These are phyloP conservation scores for Lasioglossum baleicum DNA, from an alignment of 1,140 invertebrate genomes.

Conservation along the genomic window DNA sequence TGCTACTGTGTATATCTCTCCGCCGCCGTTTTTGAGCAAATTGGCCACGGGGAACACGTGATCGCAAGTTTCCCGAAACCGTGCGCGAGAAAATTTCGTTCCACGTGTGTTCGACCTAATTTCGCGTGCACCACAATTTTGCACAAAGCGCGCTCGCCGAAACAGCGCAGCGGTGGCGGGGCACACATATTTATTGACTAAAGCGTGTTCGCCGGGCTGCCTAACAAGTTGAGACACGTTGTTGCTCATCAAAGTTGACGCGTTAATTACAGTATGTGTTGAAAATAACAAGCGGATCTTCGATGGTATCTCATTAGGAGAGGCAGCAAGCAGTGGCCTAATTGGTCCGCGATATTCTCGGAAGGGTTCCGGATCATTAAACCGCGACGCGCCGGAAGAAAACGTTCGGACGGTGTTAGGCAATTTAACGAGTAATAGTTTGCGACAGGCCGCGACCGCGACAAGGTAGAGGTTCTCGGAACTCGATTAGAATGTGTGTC, in stretches of 20 bases:
- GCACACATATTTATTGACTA: background rate
- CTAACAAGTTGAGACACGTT: background rate
- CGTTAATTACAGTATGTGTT: background rate
- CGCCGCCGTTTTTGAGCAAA: too few species aligned
- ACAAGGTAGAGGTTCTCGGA: background rate
- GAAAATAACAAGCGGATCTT: background rate
- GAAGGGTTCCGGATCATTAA: constrained; percentile 9
- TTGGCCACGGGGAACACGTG: too few species aligned
- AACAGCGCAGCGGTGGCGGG: background rate
- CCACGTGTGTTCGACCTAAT: too few species aligned
- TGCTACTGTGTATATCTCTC: too few species aligned
- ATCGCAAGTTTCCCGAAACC: too few species aligned
- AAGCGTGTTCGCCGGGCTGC: background rate
- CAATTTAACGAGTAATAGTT: too few species aligned
- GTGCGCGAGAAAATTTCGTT: too few species aligned
- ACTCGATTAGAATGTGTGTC: constrained; percentile 23
- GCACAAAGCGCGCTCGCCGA: background rate
- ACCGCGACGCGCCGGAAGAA: background rate
- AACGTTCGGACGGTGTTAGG: background rate
- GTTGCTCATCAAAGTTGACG: background rate
- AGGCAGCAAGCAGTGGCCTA: background rate
- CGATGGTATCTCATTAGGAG: background rate
- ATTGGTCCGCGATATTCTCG: constrained; percentile 6
- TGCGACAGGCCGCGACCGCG: background rate
- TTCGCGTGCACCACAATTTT: too few species aligned